Evolutionary conservation across 2,888 invertebrate species (phyloP).

Genomic region (Seira sanloemensis): DNA sequence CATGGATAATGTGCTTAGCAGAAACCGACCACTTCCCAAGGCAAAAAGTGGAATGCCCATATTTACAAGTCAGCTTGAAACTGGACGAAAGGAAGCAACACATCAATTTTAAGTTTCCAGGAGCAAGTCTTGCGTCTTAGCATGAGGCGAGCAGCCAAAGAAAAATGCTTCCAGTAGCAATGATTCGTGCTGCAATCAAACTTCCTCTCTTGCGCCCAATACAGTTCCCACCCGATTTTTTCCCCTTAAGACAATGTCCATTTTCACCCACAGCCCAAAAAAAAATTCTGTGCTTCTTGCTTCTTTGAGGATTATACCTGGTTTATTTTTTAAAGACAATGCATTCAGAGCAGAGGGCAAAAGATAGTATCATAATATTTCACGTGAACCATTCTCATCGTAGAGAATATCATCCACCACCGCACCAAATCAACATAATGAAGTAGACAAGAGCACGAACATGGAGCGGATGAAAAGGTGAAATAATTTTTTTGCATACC

Average conservation of each 20-base stretch:
- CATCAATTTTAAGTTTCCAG: constrained; percentile 30
- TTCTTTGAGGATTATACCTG: neutral
- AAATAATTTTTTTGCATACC: neutral
- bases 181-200: constrained; percentile 41
- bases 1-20: neutral
- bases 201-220: constrained; percentile 24
- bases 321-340: neutral
- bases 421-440: neutral
- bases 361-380: constrained; percentile 57
- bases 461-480: neutral
- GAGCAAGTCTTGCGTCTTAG: constrained; percentile 20
- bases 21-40: neutral
- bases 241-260: neutral
- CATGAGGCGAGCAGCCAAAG: constrained; percentile 19
- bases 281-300: too few relatives aligned
- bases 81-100: neutral
- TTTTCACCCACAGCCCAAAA: neutral
- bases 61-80: neutral
- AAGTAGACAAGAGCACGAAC: constrained; percentile 55
- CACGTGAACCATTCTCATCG: constrained; percentile 28
- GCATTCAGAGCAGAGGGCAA: neutral
- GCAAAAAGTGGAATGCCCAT: neutral
- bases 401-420: constrained; percentile 9
- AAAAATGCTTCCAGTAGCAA: neutral
- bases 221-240: neutral